phyloP scores from a whole-genome alignment of 2,113 vertebrate genomes.

The Enhydra lutris region DNA sequence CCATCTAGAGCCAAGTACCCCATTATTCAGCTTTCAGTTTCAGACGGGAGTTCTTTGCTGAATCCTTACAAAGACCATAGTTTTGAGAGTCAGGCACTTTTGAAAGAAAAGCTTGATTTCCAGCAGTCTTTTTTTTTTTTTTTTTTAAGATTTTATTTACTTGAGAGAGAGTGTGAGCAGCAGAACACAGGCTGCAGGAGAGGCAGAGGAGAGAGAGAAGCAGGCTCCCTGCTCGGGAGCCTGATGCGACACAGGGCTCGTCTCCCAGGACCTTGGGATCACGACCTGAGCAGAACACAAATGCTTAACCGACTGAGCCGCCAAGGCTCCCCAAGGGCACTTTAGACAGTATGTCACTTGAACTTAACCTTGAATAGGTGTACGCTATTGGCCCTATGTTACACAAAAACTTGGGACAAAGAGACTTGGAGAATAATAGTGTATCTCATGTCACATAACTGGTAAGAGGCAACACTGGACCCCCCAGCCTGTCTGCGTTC shows the following conservation, averaged over 20 bases:
- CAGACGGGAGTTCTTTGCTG: background rate
- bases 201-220: background rate
- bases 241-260: background rate
- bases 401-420: background rate
- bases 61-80: background rate
- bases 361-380: background rate
- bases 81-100: background rate
- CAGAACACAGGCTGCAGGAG: background rate
- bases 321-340: background rate
- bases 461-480: background rate
- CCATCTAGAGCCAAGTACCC: background rate
- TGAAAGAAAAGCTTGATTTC: background rate
- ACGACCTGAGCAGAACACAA: background rate
- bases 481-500: background rate
- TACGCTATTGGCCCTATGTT: background rate
- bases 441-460: background rate
- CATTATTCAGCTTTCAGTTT: background rate
- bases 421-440: background rate
- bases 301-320: background rate
- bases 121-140: background rate
- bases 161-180: background rate
- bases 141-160: background rate
- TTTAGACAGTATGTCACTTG: background rate
- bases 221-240: background rate
- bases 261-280: background rate